Evolutionary conservation across 30 jellyfish, hydroid and myxozoan species (phyloP), one percentile per base, ranked within the genome.

Genomic region (Chrysaora quinquecirrha): DNA sequence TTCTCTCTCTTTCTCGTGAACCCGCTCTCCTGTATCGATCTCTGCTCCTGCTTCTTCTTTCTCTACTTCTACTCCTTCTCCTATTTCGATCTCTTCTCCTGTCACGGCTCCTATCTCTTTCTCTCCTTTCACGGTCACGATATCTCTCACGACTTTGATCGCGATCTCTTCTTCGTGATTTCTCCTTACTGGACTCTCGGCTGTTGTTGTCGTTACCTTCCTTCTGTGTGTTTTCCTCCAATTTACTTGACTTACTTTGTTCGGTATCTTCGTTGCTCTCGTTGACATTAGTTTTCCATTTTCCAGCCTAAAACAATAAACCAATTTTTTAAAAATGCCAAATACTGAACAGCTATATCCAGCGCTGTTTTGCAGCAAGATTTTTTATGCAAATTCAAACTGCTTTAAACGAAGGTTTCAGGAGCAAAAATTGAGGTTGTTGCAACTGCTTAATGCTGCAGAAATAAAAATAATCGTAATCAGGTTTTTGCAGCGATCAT

Each of bases 31-130:
- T 69, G 12, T 66, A 20, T 46, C 95, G 69, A 25, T 64, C 83
- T 27, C 83, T 61, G 19, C 95, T 80, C 23, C 94, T 61, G 38
- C 91, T 71, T 61, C 75, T 76, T 66, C 90, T 71, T 1, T 66
- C 88, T 28, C 79, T 64, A 61, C 87, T 84, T 72, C 95, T 9
- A 20, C 78, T 75, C 71, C 95, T 69, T 10, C 88, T 34, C 58
- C 83, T 47, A 64, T 71, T n/a, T n/a, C n/a, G n/a, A n/a, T n/a
- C n/a, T n/a, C n/a, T n/a, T n/a, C n/a, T n/a, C 61, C 86, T 54
- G 1, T 69, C 86, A 28, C 84, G 79, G 69, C 91, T 76, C n/a
- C 81, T 71, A 9, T 71, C 73, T 7, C 91, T 64, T 23, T 69
- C 77, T 18, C 96, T 76, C 29, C 76, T 62, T 0, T 64, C 86